Evolutionary conservation across 2,797 vertebrate species (phyloP).

Genomic region (Pangasius mekongensis): DNA sequence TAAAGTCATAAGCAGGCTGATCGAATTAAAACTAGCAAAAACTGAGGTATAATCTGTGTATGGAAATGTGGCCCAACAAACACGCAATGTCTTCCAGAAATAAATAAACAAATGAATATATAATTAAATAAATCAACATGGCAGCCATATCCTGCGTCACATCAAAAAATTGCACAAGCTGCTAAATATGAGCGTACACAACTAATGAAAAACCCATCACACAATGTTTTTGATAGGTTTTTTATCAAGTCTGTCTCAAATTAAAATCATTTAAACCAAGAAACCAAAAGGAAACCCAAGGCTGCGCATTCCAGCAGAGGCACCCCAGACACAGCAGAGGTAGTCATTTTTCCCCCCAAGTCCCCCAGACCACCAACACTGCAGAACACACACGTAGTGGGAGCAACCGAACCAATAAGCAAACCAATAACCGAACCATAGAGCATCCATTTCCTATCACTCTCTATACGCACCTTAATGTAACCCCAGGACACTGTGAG

Average conservation of each 20-base stretch:
- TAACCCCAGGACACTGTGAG: conserved; percentile 99
- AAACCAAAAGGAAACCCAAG: conserved; percentile 66
- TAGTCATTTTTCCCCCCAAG: conserved; percentile 20
- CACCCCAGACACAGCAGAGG: conserved; percentile 36
- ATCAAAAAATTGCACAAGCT: conserved; percentile 19
- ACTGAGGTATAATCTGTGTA: background rate
- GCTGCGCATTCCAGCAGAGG: conserved; percentile 59
- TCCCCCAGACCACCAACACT: conserved; percentile 50
- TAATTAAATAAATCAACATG: conserved; percentile 59
- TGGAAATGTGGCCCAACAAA: background rate
- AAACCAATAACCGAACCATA: conserved; percentile 24
- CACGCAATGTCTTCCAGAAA: conserved; percentile 36
- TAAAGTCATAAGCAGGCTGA: background rate
- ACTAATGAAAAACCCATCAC: background rate
- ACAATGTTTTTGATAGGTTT: conserved; percentile 11
- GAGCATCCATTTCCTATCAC: background rate
- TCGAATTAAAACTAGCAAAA: background rate
- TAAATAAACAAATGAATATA: conserved; percentile 57
- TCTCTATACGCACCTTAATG: conserved; percentile 91
- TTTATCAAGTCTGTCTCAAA: conserved; percentile 28
- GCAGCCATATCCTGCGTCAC: conserved; percentile 61
- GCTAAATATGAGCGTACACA: background rate
- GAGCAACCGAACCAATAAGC: conserved; percentile 19
- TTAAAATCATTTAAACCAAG: conserved; percentile 6
- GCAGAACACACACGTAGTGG: conserved; percentile 39